Base-by-base conservation (phyloP, 2,888 invertebrate genomes). In the Arctia plantaginis region DNA sequence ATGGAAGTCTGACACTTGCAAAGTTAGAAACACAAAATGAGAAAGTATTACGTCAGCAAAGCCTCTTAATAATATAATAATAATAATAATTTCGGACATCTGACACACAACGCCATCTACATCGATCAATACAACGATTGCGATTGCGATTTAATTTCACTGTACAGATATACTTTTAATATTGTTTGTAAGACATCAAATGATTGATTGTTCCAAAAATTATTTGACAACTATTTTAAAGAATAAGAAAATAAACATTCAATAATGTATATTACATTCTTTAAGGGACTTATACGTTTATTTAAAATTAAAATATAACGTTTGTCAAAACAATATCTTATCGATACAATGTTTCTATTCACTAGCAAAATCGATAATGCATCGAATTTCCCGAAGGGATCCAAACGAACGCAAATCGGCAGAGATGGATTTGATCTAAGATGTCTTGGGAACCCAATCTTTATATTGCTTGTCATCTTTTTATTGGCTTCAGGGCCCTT, bases 361-460 rank as follows among this genome's bases (percentile, higher is more conserved):
- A 47, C 76, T 77, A 75, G 41, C 0, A 66, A 78, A 82, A 89
- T 88, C 89, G 87, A 90, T 88, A 89, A 81, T 90, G 89, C 92
- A 88, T 89, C 84, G 86, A 86, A 92, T 92, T 91, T 92, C 92
- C 92, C 92, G 86, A 86, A 86, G 92, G 91, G 84, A 79, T 85
- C 73, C 75, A 75, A 82, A 81, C 79, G 84, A 80, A 87, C 83
- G 84, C 85, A 86, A 89, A 88, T 81, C 85, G 79, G 81, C 78
- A 84, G 77, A 87, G 87, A 86, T 85, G 88, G 87, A 88, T 90
- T 89, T 82, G 84, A 87, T 86, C 85, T 85, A 79, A 83, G 86
- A 86, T 77, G 87, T 73, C 67, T 77, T 66, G 77, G 85, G 82
- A 80, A 83, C 78, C 73, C 80, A 69, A 84, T 85, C 84, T 81